Evolutionary conservation across 2,797 vertebrate genomes (phyloP).

Genomic region (Myoxocephalus aenaeus): DNA sequence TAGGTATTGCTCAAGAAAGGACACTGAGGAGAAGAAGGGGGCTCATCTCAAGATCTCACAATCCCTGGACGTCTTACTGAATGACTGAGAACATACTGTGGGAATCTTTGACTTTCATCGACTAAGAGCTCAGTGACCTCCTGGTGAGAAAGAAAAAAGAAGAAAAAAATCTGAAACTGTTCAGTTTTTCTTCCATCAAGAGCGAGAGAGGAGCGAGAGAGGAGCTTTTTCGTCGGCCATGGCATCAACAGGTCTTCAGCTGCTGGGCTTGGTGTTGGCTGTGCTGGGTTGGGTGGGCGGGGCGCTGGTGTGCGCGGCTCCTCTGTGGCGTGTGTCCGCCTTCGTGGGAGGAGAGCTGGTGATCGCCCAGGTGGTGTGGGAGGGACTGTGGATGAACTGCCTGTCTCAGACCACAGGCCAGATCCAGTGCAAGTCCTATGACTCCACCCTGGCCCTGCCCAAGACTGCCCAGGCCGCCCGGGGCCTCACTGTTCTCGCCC

Average conservation of each 20-base stretch:
- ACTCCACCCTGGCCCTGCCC: slow-evolving; percentile 89
- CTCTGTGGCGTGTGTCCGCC: slow-evolving; percentile 82
- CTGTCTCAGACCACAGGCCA: slow-evolving; percentile 91
- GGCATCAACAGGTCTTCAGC: slow-evolving; percentile 92
- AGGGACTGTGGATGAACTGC: slow-evolving; percentile 97
- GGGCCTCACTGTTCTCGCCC: slow-evolving; percentile 75
- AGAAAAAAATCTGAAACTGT: background rate
- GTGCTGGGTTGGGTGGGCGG: slow-evolving; percentile 89
- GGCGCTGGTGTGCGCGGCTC: slow-evolving; percentile 78
- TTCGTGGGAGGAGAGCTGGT: slow-evolving; percentile 82
- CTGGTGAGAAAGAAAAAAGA: background rate
- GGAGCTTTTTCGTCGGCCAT: slow-evolving; percentile 67
- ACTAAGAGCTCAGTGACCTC: background rate
- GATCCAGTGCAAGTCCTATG: slow-evolving; percentile 94
- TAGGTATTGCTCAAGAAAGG: background rate
- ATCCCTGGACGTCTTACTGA: slow-evolving; percentile 1
- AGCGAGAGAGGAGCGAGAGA: background rate
- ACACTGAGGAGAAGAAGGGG: background rate
- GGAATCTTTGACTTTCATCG: background rate
- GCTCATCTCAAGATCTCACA: background rate
- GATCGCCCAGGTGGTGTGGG: slow-evolving; percentile 91
- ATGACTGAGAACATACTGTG: slow-evolving; percentile 5
- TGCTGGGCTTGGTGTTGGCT: slow-evolving; percentile 90
- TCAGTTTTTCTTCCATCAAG: background rate
- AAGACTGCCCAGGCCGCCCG: slow-evolving; percentile 74